phyloP scores from a whole-genome alignment of 2,113 vertebrate species.

The Rousettus leschenaultii region DNA sequence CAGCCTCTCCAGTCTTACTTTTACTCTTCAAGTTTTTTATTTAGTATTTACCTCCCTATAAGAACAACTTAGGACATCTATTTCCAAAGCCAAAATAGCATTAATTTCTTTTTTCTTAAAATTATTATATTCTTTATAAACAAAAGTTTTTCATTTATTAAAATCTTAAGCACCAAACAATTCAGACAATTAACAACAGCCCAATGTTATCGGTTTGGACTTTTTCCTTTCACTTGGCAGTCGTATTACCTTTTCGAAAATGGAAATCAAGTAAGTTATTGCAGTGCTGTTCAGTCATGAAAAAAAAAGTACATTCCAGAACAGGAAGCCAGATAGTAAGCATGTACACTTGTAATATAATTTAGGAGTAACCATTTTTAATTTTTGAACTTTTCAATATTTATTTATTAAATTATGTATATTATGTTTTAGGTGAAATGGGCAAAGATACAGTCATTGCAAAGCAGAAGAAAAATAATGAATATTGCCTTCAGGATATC shows the following conservation, averaged over 20 bases:
- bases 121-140: not conserved
- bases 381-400: not conserved
- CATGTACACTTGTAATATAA: not conserved
- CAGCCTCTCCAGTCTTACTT: not conserved
- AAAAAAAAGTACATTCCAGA: not conserved
- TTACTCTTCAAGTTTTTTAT: not conserved
- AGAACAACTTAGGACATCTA: not conserved
- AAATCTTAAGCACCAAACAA: not conserved
- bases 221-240: not conserved
- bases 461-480: constrained; percentile 38
- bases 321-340: not conserved
- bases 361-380: not conserved
- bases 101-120: constrained; percentile 16
- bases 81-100: not conserved
- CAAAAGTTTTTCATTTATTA: not conserved
- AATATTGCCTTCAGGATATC: constrained; percentile 26
- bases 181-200: not conserved
- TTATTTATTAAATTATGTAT: not conserved
- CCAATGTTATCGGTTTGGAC: not conserved
- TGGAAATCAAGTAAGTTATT: not conserved
- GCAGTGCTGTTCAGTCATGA: not conserved
- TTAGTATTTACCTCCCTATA: not conserved
- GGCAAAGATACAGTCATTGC: constrained; percentile 42
- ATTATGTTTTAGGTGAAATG: constrained; percentile 66
- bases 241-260: not conserved